These are phyloP conservation scores for Meloidogyne chitwoodi DNA, from an alignment of 1,140 invertebrate species.

Conservation along the genomic window DNA sequence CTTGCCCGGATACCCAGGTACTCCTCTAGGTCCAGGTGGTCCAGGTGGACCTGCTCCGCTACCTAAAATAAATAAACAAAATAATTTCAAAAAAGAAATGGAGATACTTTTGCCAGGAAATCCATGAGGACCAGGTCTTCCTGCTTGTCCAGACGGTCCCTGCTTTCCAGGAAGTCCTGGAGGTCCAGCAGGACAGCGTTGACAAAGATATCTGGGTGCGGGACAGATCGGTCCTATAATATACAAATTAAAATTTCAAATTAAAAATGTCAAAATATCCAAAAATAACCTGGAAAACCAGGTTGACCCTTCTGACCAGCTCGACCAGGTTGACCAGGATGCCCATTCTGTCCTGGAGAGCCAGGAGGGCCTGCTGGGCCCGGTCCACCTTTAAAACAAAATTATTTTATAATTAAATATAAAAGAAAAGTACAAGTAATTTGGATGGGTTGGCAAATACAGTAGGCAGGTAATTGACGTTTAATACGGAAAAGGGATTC, in stretches of 20 bases:
- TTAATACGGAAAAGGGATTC: slow-evolving; percentile 43
- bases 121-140: slow-evolving; percentile 30
- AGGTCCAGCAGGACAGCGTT: slow-evolving; percentile 25
- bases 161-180: slow-evolving; percentile 30
- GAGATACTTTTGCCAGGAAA: background rate
- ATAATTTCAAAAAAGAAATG: background rate
- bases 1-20: slow-evolving; percentile 26
- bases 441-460: slow-evolving; percentile 42
- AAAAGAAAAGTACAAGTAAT: slow-evolving; percentile 13
- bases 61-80: background rate
- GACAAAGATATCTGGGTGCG: slow-evolving; percentile 1
- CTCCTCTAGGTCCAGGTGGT: slow-evolving; percentile 29
- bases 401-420: background rate
- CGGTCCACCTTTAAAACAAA: slow-evolving; percentile 23
- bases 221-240: background rate
- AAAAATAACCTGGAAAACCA: background rate
- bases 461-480: slow-evolving; percentile 34
- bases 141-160: slow-evolving; percentile 30
- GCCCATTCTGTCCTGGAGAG: slow-evolving; percentile 22
- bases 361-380: slow-evolving; percentile 19
- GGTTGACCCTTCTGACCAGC: slow-evolving; percentile 5
- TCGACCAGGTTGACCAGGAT: slow-evolving; percentile 14
- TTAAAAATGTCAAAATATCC: background rate
- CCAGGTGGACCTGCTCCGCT: slow-evolving; percentile 28
- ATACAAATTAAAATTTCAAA: background rate